Evolutionary conservation across 2,888 invertebrate genomes (phyloP), one percentile per base, ranked within the genome.

Genomic region (Noctua comes): DNA sequence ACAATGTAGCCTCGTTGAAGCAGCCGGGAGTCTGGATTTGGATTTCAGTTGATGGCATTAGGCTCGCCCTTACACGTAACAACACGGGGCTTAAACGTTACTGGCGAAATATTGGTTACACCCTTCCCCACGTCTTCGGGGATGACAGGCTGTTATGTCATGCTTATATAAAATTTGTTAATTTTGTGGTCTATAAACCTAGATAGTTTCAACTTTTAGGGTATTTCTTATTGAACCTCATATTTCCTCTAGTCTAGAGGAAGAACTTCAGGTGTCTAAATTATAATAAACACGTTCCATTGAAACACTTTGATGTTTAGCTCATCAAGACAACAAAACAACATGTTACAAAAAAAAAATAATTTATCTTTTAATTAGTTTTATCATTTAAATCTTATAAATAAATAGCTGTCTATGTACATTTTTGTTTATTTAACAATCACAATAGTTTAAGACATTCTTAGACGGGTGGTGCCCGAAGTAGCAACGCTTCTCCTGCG

Each of bases 401-500:
- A 48, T 82, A 68, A 71, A 64, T 64, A 77, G 24, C 57, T 48
- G 10, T 51, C 21, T 79, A 68, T 82, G 71, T 81, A 81, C 77
- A 81, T 51, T 24, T 66, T 16, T 16, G 13, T 65, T 66, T n/a
- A 66, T 66, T 43, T 66, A n/a, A 43, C n/a, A 31, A 62, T 78
- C 40, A 68, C 72, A 7, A 8, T n/a, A 27, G 36, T 57, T 27
- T 18, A 18, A 31, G 27, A 62, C 62, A 18, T 18, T 62, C 11
- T 78, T 13, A 86, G 27, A 86, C 86, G 51, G 94, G 90, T 24
- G 86, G 83, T 21, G 92, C 81, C 80, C 89, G 88, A 1, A 95
- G 88, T 18, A 95, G 85, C 13, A 95, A 16, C 1, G 94, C 93
- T 83, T 95, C 95, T 62, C 95, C 95, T 4, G 94, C 70, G 0